Percentiles rank a stretch among this genome's conserved stretches.
Evolutionary conservation across 2,797 vertebrate genomes (phyloP).

Genomic region (Kryptolebias ocellatus): DNA sequence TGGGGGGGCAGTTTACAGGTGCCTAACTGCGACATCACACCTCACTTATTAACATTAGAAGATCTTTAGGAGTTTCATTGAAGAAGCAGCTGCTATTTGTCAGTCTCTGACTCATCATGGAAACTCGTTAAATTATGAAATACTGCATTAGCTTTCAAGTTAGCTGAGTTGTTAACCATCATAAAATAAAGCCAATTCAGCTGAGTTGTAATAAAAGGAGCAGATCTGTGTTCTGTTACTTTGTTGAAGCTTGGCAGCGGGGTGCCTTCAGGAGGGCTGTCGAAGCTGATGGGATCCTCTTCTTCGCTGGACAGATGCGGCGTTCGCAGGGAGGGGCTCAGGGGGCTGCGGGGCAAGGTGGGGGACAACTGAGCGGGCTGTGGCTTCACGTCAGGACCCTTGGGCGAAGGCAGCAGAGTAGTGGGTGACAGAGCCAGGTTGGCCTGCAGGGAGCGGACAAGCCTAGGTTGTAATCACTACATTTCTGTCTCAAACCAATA

Average conservation of each 20-base stretch:
- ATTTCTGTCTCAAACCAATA: too few relatives aligned
- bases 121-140: neutral
- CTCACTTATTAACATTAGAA: slow-evolving; percentile 18
- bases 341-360: slow-evolving; percentile 36
- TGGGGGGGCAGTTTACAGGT: slow-evolving; percentile 20
- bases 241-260: slow-evolving; percentile 80
- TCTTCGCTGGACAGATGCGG: slow-evolving; percentile 70
- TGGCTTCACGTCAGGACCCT: slow-evolving; percentile 75
- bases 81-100: slow-evolving; percentile 15
- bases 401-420: slow-evolving; percentile 74
- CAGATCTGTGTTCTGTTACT: slow-evolving; percentile 54
- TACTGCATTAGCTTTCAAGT: too few relatives aligned
- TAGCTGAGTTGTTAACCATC: neutral
- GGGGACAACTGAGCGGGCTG: slow-evolving; percentile 57
- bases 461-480: too few relatives aligned
- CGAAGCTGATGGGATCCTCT: slow-evolving; percentile 76
- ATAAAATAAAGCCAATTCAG: neutral
- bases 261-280: slow-evolving; percentile 71
- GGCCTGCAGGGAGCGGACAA: slow-evolving; percentile 65
- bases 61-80: neutral
- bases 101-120: neutral
- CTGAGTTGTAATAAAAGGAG: neutral
- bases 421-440: slow-evolving; percentile 81
- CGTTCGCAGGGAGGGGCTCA: slow-evolving; percentile 40
- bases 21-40: slow-evolving; percentile 48